Evolutionary conservation across 2,113 vertebrate genomes (phyloP).

Genomic region (Labeo rohita): DNA sequence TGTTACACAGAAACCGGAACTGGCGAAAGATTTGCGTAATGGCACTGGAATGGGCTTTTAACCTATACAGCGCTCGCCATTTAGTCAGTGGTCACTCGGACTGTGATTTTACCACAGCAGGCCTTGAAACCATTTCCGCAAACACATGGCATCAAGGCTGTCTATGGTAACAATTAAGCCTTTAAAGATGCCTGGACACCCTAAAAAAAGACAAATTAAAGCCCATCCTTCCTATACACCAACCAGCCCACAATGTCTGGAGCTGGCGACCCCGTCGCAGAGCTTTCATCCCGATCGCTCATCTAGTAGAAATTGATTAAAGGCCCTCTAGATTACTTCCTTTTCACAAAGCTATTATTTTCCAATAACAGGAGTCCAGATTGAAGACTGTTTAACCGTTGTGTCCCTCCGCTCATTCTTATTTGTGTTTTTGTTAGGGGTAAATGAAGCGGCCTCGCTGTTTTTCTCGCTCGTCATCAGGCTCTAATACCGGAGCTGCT

Average conservation of each 20-base stretch:
- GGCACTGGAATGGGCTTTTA: constrained; percentile 69
- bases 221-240: constrained; percentile 66
- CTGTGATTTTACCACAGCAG: constrained; percentile 68
- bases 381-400: constrained; percentile 75
- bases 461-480: constrained; percentile 80
- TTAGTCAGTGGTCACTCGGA: constrained; percentile 73
- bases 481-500: constrained; percentile 76
- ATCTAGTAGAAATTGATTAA: constrained; percentile 80
- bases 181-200: constrained; percentile 74
- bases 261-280: constrained; percentile 61
- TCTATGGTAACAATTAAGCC: constrained; percentile 73
- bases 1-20: constrained; percentile 72
- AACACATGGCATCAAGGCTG: constrained; percentile 79
- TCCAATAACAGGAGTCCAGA: constrained; percentile 74
- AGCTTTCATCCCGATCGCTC: constrained; percentile 71
- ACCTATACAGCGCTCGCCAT: constrained; percentile 71
- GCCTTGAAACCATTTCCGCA: constrained; percentile 75
- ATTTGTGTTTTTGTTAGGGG: constrained; percentile 75
- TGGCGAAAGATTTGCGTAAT: constrained; percentile 68
- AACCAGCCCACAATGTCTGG: constrained; percentile 63
- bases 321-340: constrained; percentile 77
- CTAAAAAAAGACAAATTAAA: constrained; percentile 76
- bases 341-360: constrained; percentile 76
- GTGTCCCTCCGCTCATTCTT: constrained; percentile 66
- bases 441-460: constrained; percentile 68